Conservation (phyloP, 2,797 vertebrate genomes). For the Smutsia gigantea region DNA sequence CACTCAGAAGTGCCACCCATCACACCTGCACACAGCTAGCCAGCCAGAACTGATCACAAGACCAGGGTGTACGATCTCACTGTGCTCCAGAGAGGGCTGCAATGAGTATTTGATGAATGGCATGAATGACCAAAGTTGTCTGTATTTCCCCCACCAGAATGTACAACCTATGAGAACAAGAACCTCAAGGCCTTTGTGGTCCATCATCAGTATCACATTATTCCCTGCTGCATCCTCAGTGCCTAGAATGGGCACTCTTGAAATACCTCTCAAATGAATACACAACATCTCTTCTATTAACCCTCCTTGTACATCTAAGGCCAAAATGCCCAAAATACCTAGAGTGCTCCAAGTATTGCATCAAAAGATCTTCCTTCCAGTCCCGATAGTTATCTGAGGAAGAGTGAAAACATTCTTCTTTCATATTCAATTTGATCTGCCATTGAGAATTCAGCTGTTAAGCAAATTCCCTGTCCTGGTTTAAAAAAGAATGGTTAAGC, state of each 20-base stretch:
- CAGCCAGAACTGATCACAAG: background rate
- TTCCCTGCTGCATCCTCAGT: background rate
- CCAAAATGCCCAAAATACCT: constrained; percentile 32
- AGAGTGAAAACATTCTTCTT: constrained; percentile 60
- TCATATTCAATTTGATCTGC: constrained; percentile 56
- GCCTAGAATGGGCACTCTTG: background rate
- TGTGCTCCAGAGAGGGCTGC: background rate
- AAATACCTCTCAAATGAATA: background rate
- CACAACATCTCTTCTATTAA: background rate
- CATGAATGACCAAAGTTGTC: background rate
- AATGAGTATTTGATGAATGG: background rate
- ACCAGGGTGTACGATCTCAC: background rate
- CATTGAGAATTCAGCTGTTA: constrained; percentile 51
- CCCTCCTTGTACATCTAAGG: background rate
- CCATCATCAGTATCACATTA: background rate
- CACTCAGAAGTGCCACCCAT: background rate
- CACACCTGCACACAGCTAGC: background rate
- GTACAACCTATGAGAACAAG: background rate
- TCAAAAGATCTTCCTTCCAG: constrained; percentile 24
- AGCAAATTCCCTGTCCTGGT: constrained; percentile 25
- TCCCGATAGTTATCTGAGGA: constrained; percentile 31
- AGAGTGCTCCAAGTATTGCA: background rate
- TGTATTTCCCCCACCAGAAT: background rate
- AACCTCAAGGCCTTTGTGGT: background rate
- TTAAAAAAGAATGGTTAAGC: background rate